Percentiles rank a stretch among this genome's conserved stretches.
Conservation (phyloP, 2,113 vertebrate species). For the Pseudorasbora parva region DNA sequence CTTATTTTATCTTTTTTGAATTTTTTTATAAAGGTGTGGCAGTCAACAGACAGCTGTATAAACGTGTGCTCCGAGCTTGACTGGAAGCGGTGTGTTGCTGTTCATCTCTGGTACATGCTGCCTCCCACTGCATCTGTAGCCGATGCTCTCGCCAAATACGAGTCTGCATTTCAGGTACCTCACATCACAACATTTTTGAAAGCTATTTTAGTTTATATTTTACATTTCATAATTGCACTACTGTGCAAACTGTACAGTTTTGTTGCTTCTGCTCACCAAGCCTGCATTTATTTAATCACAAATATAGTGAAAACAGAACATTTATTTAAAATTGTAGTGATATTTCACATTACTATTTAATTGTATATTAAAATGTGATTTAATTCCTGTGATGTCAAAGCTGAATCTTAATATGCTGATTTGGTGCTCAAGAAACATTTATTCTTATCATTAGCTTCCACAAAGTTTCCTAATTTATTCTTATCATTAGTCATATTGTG, state of each 20-base stretch:
- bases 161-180: conserved; percentile 87
- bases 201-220: neutral
- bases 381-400: too few species aligned
- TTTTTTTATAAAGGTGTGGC: conserved; percentile 83
- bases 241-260: too few species aligned
- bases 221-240: neutral
- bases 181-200: neutral
- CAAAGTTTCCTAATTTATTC: too few species aligned
- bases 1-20: neutral
- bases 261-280: neutral
- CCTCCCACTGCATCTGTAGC: conserved; percentile 91
- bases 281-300: neutral
- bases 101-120: conserved; percentile 96
- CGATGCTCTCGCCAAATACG: conserved; percentile 84
- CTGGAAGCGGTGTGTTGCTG: conserved; percentile 91
- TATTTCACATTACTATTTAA: too few species aligned
- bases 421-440: too few species aligned
- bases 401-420: too few species aligned
- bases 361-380: too few species aligned
- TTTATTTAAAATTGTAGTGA: too few species aligned
- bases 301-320: too few species aligned
- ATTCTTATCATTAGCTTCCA: too few species aligned
- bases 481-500: too few species aligned
- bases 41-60: conserved; percentile 80
- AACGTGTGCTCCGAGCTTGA: conserved; percentile 89